These are phyloP conservation scores for Rhaphigaster nebulosa DNA, from an alignment of 2,888 invertebrate species.

Conservation along the genomic window DNA sequence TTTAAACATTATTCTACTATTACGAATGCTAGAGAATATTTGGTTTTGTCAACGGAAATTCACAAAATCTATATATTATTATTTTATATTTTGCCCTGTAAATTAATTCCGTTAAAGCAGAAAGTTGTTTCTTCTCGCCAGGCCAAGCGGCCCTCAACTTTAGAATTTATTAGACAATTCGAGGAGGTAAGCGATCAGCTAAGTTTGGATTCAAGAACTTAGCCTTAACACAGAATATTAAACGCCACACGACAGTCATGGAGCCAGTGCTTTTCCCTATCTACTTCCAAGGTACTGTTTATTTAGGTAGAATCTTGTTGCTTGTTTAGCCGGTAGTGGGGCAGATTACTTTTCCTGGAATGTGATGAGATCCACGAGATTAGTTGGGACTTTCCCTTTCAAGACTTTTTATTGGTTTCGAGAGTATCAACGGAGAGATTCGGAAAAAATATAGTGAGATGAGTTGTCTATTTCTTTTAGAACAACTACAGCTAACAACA, in stretches of 20 bases:
- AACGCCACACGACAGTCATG: background rate
- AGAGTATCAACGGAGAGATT: background rate
- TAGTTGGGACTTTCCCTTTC: background rate
- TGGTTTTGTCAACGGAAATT: too few species aligned
- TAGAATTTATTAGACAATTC: conserved; percentile 35
- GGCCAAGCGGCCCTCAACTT: background rate
- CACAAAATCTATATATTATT: too few species aligned
- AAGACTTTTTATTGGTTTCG: background rate
- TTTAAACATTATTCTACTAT: too few species aligned
- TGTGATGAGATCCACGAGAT: background rate
- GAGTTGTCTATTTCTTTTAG: background rate
- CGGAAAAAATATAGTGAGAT: background rate
- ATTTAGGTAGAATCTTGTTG: background rate
- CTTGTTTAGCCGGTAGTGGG: background rate
- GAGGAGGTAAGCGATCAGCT: conserved; percentile 19
- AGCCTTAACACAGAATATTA: conserved; percentile 28
- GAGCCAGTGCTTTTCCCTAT: background rate
- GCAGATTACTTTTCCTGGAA: background rate
- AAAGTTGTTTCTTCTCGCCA: conserved; percentile 26
- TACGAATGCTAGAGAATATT: too few species aligned
- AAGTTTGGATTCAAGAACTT: conserved; percentile 38
- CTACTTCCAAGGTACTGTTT: conserved; percentile 5
- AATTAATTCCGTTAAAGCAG: background rate
- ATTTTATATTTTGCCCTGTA: background rate
- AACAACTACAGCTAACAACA: too few species aligned